Percentiles rank a stretch among this genome's conserved stretches.
Conservation (phyloP, 2,888 invertebrate species). For the Ceraclea dissimilis region DNA sequence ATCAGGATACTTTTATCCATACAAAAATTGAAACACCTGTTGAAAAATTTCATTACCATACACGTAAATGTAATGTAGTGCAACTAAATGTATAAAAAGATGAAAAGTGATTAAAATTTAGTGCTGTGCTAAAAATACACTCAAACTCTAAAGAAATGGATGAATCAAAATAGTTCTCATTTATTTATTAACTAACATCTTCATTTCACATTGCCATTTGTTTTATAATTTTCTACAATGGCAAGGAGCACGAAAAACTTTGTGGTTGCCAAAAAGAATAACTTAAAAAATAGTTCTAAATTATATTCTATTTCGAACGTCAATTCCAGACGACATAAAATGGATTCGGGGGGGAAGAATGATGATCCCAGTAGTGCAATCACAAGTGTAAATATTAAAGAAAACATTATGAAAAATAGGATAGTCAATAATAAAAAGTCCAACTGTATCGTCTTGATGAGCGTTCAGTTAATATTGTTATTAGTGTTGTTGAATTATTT, state of each 20-base stretch:
- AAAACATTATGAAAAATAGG: constrained; percentile 14
- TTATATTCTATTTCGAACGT: constrained; percentile 2
- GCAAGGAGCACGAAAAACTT: constrained; percentile 3
- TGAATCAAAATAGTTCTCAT: not conserved
- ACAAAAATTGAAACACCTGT: too few relatives aligned
- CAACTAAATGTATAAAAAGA: too few relatives aligned
- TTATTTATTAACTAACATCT: too few relatives aligned
- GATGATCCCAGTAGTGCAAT: not conserved
- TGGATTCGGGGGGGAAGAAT: not conserved
- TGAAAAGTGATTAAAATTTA: not conserved
- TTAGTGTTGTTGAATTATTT: constrained; percentile 23
- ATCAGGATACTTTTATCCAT: too few relatives aligned
- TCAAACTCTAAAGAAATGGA: not conserved
- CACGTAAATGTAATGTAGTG: too few relatives aligned
- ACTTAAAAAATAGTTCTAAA: constrained; percentile 6
- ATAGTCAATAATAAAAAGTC: constrained; percentile 21
- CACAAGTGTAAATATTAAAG: constrained; percentile 8
- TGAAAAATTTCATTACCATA: too few relatives aligned
- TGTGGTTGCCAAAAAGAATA: not conserved
- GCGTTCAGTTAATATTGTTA: constrained; percentile 21
- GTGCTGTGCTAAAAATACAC: not conserved
- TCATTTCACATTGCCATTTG: too few relatives aligned
- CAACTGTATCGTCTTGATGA: constrained; percentile 16
- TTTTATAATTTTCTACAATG: constrained; percentile 1
- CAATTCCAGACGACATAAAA: not conserved